Evolutionary conservation across 2,113 vertebrate genomes (phyloP), one percentile per base, ranked within the genome.

Genomic region (Erythrocebus patas): DNA sequence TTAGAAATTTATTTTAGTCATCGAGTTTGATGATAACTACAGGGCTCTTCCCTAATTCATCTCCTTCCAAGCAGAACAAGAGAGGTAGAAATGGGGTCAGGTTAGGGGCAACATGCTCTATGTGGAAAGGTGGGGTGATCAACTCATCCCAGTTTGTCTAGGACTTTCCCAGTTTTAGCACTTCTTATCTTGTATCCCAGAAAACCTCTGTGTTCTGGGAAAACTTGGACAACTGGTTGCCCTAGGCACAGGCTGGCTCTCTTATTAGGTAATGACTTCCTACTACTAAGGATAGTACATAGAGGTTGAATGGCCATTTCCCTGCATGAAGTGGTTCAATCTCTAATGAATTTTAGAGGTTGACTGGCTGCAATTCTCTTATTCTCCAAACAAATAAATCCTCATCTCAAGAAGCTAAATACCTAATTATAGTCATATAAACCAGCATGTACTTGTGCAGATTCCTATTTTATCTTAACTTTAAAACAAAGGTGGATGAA

Each of bases 391-490:
- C 48, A 90, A 30, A 20, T 14, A 59, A 52, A 73, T 2, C 25
- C 6, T 78, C 66, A 52, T 38, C 8, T 85, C 35, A 93, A 75
- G 40, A 81, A 57, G 12, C 43, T 20, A 81, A 91, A 50, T 66
- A 68, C 16, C 14, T 72, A 45, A 72, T 38, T 91, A 30, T 35
- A 38, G 20, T 93, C 32, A 43, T n/a, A 38, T 75, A 38, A 85
- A 73, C 27, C 35, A 85, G 27, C 35, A 35, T 81, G 82, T 76
- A 20, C 27, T 68, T 83, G 35, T 48, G 2, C 72, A 25, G 55
- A n/a, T 84, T 91, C 30, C 25, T 61, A 23, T 90, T 85, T 73
- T 80, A 52, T 66, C 93, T 89, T 45, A 94, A 88, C 18, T 85
- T 91, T 64, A 70, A 87, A 96, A 68, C n/a, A 88, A 55, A 89